Percentiles rank a stretch among this genome's conserved stretches.
These are phyloP conservation scores for Genyomyrus donnyi DNA, from an alignment of 2,113 vertebrate species.

Conservation along the genomic window DNA sequence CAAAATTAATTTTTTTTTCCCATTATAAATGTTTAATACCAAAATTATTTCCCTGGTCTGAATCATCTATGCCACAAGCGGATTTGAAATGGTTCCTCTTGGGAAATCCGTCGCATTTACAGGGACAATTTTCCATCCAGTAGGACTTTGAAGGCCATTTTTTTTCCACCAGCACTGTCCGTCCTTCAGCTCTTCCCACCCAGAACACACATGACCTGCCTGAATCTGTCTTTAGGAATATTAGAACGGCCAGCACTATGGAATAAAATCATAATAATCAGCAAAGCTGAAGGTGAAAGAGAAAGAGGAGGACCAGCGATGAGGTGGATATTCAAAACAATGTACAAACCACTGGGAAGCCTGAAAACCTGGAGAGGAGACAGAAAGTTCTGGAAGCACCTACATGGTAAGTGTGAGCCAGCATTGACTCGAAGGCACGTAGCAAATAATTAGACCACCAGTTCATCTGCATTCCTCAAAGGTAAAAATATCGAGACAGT, in stretches of 20 bases:
- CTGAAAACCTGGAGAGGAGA: neutral
- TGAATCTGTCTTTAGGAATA: neutral
- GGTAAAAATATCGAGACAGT: neutral
- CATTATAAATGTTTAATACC: slow-evolving; percentile 15
- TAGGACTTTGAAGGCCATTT: neutral
- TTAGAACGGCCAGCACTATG: neutral
- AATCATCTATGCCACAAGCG: neutral
- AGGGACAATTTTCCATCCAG: neutral
- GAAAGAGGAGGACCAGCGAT: no score
- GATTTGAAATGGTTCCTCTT: neutral
- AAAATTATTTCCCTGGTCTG: slow-evolving; percentile 14
- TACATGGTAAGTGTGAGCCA: neutral
- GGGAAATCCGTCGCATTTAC: slow-evolving; percentile 7
- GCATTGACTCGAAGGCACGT: neutral
- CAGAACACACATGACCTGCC: neutral
- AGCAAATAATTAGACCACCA: neutral
- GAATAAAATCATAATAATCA: neutral
- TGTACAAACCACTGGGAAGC: neutral
- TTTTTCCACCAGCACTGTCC: neutral
- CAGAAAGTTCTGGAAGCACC: neutral
- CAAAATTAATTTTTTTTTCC: neutral
- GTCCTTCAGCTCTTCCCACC: neutral
- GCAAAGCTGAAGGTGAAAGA: neutral
- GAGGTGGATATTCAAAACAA: neutral
- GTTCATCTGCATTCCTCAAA: neutral